Evolutionary conservation across 1,140 invertebrate species (phyloP), one percentile per base, ranked within the genome.

Genomic region (Theocolax elegans): DNA sequence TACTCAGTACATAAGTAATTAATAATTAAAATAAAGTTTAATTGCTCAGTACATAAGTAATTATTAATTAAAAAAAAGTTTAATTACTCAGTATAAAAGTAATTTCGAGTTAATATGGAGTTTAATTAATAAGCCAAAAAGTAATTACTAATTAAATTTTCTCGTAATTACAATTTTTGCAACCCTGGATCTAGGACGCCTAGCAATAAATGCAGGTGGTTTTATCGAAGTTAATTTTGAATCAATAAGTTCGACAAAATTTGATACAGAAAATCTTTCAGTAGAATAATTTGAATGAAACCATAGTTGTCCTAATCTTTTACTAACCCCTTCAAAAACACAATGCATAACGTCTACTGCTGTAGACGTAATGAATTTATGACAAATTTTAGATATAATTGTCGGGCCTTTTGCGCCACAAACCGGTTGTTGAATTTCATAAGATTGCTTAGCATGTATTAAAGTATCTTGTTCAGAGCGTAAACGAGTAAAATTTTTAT

Each of bases 221-320:
- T 27, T 63, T 9, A 76, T 21, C 3, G 44, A 40, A 75, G 59
- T 4, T 64, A 6, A 10, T 42, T 8, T 17, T 66, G 8, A 21
- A 59, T 63, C 3, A 48, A n/a, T 46, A 38, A 54, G 10, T 6
- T 35, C 31, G 4, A 35, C 31, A 6, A 35, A 35, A 35, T 6
- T 35, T 6, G 31, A 35, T 17, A 75, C 49, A 13, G 71, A 73
- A 70, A 62, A 75, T 29, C 27, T 9, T 40, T 48, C 29, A 17
- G 1, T 2, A 29, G 3, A 15, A 56, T 59, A 21, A 46, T 42
- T 13, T 17, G 12, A 8, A n/a, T 64, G 53, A 62, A 76, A 77
- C 66, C 67, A 74, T 51, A 77, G 58, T n/a, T 19, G 10, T 23
- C 73, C 25, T 6, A 77, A 48, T 63, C 53, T 42, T 56, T 75